phyloP scores from a whole-genome alignment of 2,797 vertebrate species.

The Dipus sagitta region DNA sequence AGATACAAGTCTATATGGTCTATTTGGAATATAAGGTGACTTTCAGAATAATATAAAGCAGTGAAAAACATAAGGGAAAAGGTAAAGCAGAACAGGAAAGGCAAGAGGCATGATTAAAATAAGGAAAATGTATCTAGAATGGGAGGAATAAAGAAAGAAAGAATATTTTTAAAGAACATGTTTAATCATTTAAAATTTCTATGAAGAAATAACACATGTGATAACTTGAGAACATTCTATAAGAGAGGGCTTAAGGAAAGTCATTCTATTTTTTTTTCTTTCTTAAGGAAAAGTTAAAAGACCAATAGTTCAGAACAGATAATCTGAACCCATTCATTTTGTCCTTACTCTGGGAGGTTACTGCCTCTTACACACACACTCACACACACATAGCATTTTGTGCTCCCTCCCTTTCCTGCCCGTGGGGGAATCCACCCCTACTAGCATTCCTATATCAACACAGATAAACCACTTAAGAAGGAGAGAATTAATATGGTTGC shows the following conservation, averaged over 20 bases:
- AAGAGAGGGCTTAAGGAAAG: conserved; percentile 49
- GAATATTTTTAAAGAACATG: background rate
- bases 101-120: conserved; percentile 12
- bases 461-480: conserved; percentile 75
- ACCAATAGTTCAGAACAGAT: conserved; percentile 64
- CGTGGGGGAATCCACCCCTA: background rate
- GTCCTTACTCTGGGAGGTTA: background rate
- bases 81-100: background rate
- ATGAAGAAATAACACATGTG: background rate
- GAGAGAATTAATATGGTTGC: conserved; percentile 67
- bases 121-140: background rate
- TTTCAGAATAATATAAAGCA: conserved; percentile 25
- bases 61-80: conserved; percentile 12
- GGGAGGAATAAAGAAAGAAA: background rate
- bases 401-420: conserved; percentile 37
- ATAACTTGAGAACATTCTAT: conserved; percentile 30
- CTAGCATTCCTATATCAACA: conserved; percentile 17
- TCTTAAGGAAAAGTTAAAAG: conserved; percentile 41
- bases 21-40: background rate
- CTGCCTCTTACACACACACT: background rate
- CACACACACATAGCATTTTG: background rate
- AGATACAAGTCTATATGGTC: background rate
- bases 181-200: background rate
- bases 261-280: conserved; percentile 50
- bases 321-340: conserved; percentile 26